Evolutionary conservation across 2,888 invertebrate species (phyloP), one percentile per base, ranked within the genome.

Genomic region (Clusia tigrina): DNA sequence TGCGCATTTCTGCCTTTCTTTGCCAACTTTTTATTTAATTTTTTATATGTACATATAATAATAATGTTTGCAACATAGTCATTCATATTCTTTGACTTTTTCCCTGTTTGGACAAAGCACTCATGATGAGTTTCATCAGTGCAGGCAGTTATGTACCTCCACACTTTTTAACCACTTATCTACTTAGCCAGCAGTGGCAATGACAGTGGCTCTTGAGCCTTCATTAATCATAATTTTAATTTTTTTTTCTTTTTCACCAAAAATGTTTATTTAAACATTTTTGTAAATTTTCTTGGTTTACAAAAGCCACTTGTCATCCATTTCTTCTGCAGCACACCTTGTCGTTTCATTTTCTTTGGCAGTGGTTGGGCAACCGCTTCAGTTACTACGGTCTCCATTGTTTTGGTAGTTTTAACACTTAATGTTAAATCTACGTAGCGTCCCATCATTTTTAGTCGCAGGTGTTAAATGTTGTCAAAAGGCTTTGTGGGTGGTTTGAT

Each of bases 1-100:
- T 58, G 59, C 59, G 62, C 61, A 23, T 5, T 15, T 20, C 32
- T 15, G 38, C 69, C 57, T 67, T 71, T 69, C 70, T 67, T 65
- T 60, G 56, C 54, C 54, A 38, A 15, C 12, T 9, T n/a, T 52
- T 46, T n/a, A n/a, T 64, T 55, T 10, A 32, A 32, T 12, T 32
- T 32, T 32, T 32, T 32, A 32, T 32, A n/a, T n/a, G n/a, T n/a
- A n/a, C n/a, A n/a, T n/a, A n/a, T n/a, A n/a, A n/a, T n/a, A n/a
- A n/a, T n/a, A n/a, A n/a, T n/a, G n/a, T n/a, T n/a, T n/a, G n/a
- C n/a, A n/a, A n/a, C n/a, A n/a, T n/a, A n/a, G n/a, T n/a, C n/a
- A n/a, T n/a, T n/a, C n/a, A n/a, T n/a, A n/a, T n/a, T n/a, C n/a
- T n/a, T n/a, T n/a, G n/a, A n/a, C n/a, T n/a, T n/a, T n/a, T n/a